Evolutionary conservation across 2,113 vertebrate genomes (phyloP), one percentile per base, ranked within the genome.

Genomic region (Bufo bufo): DNA sequence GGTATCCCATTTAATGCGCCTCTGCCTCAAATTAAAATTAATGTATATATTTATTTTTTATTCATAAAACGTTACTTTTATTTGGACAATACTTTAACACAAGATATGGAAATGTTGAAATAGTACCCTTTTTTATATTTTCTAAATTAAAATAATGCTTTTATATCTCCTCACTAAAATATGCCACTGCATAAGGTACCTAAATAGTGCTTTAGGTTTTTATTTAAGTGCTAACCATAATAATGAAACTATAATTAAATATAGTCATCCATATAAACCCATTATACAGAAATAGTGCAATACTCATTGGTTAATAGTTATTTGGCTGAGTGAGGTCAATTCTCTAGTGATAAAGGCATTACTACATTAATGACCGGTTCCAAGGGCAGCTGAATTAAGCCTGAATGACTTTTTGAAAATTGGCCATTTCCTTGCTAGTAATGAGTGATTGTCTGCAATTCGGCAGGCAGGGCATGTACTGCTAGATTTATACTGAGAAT

Each of bases 301-400:
- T 66, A 43, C 13, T 69, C 50, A 80, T 80, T 87, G 77, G 61
- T 71, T 87, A 80, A 80, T 85, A 85, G 77, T 56, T 71, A 71
- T 63, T 80, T 87, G 49, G 63, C 47, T 80, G 61, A 87, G 77
- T 87, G 61, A 80, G 85, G 85, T 87, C 77, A 87, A 79, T 80
- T 80, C 61, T 66, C 63, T 52, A 66, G 85, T 69, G 85, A 80
- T 49, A 78, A 87, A 87, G 77, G 23, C 77, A 87, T 87, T 87
- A 87, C 77, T 80, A 87, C 45, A 80, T 80, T 87, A 87, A 87
- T 87, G 77, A 81, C 63, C 66, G 61, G 63, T 87, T 87, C 81
- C 85, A 87, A 87, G 85, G 85, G 63, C 85, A 87, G 63, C 20
- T 63, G 85, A 87, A 87, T 87, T 87, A 87, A 87, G 85, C 77